These are phyloP conservation scores for Echinarachnius parma DNA, from an alignment of 53 echinoderm and acorn worm species.

Conservation along the genomic window DNA sequence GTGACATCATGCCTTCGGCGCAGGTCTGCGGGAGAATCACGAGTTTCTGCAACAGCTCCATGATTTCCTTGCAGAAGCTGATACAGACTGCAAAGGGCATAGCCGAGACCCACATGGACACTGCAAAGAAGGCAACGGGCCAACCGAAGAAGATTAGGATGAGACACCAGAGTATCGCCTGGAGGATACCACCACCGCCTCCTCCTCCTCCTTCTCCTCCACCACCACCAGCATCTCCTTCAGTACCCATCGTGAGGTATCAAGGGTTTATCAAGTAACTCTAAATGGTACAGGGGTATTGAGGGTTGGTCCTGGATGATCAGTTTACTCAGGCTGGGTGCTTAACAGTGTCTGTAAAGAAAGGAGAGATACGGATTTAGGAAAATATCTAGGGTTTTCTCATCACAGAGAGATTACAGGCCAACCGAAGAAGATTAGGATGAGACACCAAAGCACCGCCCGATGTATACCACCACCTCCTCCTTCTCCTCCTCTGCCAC, in stretches of 20 bases:
- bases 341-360: conserved; percentile 83
- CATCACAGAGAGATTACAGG: no score
- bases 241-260: conserved; percentile 80
- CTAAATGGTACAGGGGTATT: no score
- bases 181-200: conserved; percentile 75
- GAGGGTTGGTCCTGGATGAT: no score
- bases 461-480: conserved; percentile 83
- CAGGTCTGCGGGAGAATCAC: conserved; percentile 80
- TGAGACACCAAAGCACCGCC: conserved; percentile 79
- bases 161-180: conserved; percentile 83
- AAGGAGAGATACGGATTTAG: no score
- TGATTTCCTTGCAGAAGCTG: conserved; percentile 81
- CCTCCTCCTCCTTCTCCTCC: conserved; percentile 63
- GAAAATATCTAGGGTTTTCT: no score
- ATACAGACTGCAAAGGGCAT: conserved; percentile 97
- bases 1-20: conserved; percentile 80
- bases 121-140: conserved; percentile 92
- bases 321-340: no score
- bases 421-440: conserved; percentile 96
- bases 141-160: conserved; percentile 93
- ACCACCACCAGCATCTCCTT: conserved; percentile 85
- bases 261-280: conserved; percentile 95
- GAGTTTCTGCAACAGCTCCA: conserved; percentile 83
- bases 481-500: conserved; percentile 75
- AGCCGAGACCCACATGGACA: conserved; percentile 87